Conservation (phyloP, 2,888 invertebrate genomes). For the Polyommatus icarus region DNA sequence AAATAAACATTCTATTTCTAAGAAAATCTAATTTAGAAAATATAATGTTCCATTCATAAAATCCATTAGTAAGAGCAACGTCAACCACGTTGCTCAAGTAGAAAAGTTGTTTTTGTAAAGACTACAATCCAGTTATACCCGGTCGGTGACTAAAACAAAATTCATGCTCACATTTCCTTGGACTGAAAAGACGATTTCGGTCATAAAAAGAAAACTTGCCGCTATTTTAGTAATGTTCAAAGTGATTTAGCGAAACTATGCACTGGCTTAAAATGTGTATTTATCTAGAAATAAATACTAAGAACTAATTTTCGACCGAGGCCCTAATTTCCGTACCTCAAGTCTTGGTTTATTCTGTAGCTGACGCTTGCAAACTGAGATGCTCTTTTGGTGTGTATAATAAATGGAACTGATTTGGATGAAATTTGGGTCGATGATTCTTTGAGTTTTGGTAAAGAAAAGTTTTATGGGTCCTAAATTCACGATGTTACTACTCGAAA, state of each 20-base stretch:
- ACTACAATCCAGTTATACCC: slow-evolving; percentile 36
- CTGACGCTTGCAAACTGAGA: no score
- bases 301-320: no score
- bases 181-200: neutral
- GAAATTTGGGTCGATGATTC: no score
- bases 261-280: neutral
- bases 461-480: no score
- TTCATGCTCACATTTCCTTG: slow-evolving; percentile 35
- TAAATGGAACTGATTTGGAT: no score
- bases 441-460: no score
- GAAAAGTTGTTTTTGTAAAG: slow-evolving; percentile 36
- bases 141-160: slow-evolving; percentile 38
- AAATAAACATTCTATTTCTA: neutral
- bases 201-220: neutral
- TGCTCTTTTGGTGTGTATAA: no score
- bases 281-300: neutral
- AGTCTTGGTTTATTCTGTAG: no score
- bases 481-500: no score
- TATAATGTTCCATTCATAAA: neutral
- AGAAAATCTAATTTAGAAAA: neutral
- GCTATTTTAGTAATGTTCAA: neutral
- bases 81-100: neutral
- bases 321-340: no score
- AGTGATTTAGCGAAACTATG: neutral
- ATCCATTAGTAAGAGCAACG: neutral